Conservation (phyloP, 2,888 invertebrate species). For the Trichogramma evanescens region DNA sequence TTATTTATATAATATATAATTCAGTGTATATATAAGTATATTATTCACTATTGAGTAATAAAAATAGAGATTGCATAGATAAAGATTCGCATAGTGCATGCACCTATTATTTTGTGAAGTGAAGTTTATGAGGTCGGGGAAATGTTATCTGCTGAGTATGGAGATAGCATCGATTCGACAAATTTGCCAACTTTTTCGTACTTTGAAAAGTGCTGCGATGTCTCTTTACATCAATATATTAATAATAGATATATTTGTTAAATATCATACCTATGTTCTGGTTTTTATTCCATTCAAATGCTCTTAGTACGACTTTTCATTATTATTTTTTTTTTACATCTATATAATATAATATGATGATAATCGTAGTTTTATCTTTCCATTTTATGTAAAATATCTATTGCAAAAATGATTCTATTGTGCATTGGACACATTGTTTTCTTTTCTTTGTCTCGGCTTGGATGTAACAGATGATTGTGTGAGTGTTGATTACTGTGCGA, state of each 20-base stretch:
- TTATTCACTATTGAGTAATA: constrained; percentile 41
- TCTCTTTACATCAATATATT: not conserved
- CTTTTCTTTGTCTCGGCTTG: too few species aligned
- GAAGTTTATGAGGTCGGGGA: not conserved
- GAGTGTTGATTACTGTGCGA: too few species aligned
- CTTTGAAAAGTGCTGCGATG: constrained; percentile 8
- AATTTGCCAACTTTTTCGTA: not conserved
- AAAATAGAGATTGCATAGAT: constrained; percentile 48
- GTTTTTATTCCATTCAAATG: constrained; percentile 12
- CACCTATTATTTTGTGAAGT: constrained; percentile 30
- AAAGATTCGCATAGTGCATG: constrained; percentile 43
- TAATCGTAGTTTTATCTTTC: not conserved
- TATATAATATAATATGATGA: not conserved
- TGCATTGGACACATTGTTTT: too few species aligned
- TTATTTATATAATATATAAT: constrained; percentile 9
- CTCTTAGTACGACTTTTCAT: constrained; percentile 16
- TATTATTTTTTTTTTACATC: constrained; percentile 1
- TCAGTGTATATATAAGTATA: constrained; percentile 20
- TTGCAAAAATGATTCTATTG: too few species aligned
- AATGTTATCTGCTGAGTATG: not conserved
- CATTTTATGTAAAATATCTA: too few species aligned
- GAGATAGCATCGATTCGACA: constrained; percentile 8
- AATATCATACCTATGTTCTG: not conserved
- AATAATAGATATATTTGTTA: too few species aligned
- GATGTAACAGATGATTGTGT: too few species aligned